phyloP scores from a whole-genome alignment of 2,888 invertebrate genomes.

The Morpho helenor region DNA sequence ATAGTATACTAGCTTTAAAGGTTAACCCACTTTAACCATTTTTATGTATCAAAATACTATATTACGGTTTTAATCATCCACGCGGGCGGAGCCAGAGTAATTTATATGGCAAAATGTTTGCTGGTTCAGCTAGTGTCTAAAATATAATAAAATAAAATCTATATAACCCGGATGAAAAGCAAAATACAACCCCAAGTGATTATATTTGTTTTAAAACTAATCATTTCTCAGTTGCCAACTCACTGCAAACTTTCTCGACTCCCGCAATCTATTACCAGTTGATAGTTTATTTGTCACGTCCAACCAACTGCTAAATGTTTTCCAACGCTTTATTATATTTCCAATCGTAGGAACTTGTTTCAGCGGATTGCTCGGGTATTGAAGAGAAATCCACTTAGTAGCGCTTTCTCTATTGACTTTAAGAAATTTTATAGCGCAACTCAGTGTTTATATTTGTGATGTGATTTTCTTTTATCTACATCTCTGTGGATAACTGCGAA shows the following conservation, averaged over 20 bases:
- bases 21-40: too few relatives aligned
- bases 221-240: slow-evolving; percentile 10
- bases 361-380: slow-evolving; percentile 20
- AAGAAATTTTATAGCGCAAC: background rate
- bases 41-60: too few relatives aligned
- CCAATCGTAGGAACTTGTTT: slow-evolving; percentile 21
- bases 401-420: slow-evolving; percentile 6
- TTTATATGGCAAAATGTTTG: too few relatives aligned
- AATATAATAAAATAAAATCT: too few relatives aligned
- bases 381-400: slow-evolving; percentile 17
- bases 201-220: slow-evolving; percentile 2
- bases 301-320: slow-evolving; percentile 26
- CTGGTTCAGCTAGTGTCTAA: too few relatives aligned
- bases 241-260: slow-evolving; percentile 9
- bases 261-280: slow-evolving; percentile 15
- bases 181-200: background rate
- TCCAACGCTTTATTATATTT: slow-evolving; percentile 26
- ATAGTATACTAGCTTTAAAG: too few relatives aligned
- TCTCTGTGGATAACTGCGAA: too few relatives aligned
- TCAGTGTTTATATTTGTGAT: too few relatives aligned
- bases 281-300: slow-evolving; percentile 29
- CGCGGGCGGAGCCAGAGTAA: too few relatives aligned
- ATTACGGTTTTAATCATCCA: too few relatives aligned
- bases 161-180: too few relatives aligned
- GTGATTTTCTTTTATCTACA: too few relatives aligned